Evolutionary conservation across 2,888 invertebrate species (phyloP).

Genomic region (Nasonia oneida): DNA sequence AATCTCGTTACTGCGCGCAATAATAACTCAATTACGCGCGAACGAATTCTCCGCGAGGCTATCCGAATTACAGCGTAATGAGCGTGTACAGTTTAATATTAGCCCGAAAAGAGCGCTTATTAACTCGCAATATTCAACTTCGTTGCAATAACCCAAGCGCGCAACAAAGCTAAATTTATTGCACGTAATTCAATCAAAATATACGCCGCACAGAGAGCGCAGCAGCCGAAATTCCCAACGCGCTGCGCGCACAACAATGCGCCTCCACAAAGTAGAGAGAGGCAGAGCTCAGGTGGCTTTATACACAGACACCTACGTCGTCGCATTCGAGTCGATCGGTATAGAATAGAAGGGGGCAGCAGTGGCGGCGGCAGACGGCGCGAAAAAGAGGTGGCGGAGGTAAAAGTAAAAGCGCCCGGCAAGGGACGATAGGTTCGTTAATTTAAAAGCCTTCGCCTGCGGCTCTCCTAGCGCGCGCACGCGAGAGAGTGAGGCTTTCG

Average conservation of each 20-base stretch:
- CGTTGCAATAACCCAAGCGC: not conserved
- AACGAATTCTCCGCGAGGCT: not conserved
- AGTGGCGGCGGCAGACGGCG: not conserved
- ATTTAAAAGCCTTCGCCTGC: slow-evolving; percentile 65
- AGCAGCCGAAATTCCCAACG: not conserved
- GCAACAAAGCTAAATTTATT: not conserved
- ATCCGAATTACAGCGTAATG: not conserved
- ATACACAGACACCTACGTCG: not conserved
- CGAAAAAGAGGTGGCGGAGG: not conserved
- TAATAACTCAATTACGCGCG: not conserved
- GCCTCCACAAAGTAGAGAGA: not conserved
- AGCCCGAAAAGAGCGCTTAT: not conserved
- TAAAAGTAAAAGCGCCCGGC: slow-evolving; percentile 42
- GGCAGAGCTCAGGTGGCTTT: not conserved
- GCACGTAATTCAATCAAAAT: not conserved
- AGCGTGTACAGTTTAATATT: not conserved
- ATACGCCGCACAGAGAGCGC: not conserved
- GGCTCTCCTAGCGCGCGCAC: slow-evolving; percentile 32
- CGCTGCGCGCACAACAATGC: not conserved
- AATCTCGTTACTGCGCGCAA: not conserved
- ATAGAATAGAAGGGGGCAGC: slow-evolving; percentile 7
- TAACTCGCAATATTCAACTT: not conserved
- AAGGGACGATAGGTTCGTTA: slow-evolving; percentile 62
- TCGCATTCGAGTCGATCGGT: slow-evolving; percentile 27
- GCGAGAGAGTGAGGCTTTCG: slow-evolving; percentile 24